Percentiles rank a stretch among this genome's conserved stretches.
Evolutionary conservation across 2,797 vertebrate genomes (phyloP).

Genomic region (Rhynchonycteris naso): DNA sequence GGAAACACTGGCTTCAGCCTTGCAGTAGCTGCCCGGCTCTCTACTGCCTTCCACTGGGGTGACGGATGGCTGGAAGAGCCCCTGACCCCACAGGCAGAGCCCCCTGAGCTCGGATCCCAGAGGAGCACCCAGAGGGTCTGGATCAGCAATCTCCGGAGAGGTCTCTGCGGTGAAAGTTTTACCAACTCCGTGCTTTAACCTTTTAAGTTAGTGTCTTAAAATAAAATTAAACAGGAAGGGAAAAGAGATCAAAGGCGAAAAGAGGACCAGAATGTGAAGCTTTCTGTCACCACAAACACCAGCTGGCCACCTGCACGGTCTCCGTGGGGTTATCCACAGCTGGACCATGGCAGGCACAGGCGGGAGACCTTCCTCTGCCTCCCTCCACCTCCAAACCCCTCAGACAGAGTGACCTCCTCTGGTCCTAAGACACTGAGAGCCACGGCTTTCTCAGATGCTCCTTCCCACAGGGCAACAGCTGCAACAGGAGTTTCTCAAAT

Average conservation of each 20-base stretch:
- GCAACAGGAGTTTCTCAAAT: neutral
- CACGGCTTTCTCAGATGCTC: too few species aligned
- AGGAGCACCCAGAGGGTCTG: neutral
- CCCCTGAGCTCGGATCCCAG: too few species aligned
- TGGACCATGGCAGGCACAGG: neutral
- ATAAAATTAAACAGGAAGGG: neutral
- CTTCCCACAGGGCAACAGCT: neutral
- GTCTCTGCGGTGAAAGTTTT: neutral
- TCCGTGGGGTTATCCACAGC: neutral
- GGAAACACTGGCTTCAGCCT: neutral
- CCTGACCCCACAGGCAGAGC: neutral
- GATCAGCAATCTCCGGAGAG: neutral
- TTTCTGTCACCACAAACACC: neutral
- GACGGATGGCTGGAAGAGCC: accelerated
- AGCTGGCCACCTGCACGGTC: accelerated
- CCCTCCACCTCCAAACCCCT: neutral
- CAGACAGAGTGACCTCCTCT: neutral
- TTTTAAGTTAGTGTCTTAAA: constrained; percentile 38
- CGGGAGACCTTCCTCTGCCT: neutral
- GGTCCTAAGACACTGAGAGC: neutral
- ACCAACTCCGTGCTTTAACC: neutral
- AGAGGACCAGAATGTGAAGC: neutral
- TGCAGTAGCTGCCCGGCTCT: neutral
- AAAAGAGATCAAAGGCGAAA: neutral
- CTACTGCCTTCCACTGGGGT: neutral